Evolutionary conservation across 2,888 invertebrate genomes (phyloP), one percentile per base, ranked within the genome.

Genomic region (Drosophila aldrichi): DNA sequence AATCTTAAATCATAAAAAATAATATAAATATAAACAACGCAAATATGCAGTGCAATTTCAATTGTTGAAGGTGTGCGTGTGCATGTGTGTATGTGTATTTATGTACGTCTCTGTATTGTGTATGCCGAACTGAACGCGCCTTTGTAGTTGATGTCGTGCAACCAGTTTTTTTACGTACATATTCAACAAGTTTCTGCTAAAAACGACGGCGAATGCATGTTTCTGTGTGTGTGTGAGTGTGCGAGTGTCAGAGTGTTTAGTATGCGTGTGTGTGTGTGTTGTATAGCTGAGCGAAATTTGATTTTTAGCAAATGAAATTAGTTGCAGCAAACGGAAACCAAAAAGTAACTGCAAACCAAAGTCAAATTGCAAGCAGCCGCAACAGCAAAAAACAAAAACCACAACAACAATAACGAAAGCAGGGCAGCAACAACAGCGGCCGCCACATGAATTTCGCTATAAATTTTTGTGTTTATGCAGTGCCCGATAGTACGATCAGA

Each of bases 101-200:
- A 14, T 44, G 22, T 22, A 44, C 22, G 12, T 12, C 29, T 32
- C n/a, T 63, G 63, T 40, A 34, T 32, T 74, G 69, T 75, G 70
- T 74, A 61, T 74, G 74, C 68, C 51, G 75, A 64, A 64, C 66
- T 76, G 64, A 65, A 73, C 64, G 76, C 68, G 76, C 64, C 68
- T 78, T 72, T 79, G 69, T 79, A 66, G 65, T 74, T 75, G 71
- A 69, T 78, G 79, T 79, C 79, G 79, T 73, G 73, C 79, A 79
- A 79, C 79, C 79, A 79, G 79, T 52, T 79, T 77, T 79, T 79
- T 67, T 74, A 74, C 66, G 61, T 79, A 74, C 73, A 73, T 74
- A 77, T 80, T 80, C 79, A 80, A 80, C 79, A 80, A 80, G 79
- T 80, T 80, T 80, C 80, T 80, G 79, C 80, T 79, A 70, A 79